These are phyloP conservation scores for Dastarcus helophoroides DNA, from an alignment of 2,888 invertebrate genomes.

Conservation along the genomic window DNA sequence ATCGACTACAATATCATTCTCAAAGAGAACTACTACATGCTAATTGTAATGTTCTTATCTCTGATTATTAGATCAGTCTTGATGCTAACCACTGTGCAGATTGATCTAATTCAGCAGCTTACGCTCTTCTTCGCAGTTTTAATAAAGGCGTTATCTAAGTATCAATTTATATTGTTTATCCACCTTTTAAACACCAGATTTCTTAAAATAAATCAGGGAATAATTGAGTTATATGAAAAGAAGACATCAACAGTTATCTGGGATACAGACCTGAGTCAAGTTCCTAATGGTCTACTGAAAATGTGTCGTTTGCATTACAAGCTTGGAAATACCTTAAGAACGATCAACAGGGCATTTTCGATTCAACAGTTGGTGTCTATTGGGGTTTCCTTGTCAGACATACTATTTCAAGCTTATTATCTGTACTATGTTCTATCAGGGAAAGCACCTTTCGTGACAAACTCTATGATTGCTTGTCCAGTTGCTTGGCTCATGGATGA, in stretches of 20 bases:
- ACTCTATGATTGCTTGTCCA: slow-evolving; percentile 15
- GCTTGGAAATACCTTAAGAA: slow-evolving; percentile 19
- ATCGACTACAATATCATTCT: slow-evolving; percentile 15
- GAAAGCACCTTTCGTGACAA: slow-evolving; percentile 9
- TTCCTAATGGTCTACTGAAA: slow-evolving; percentile 13
- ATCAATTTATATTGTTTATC: slow-evolving; percentile 20
- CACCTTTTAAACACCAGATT: slow-evolving; percentile 20
- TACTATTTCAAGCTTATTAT: slow-evolving; percentile 24
- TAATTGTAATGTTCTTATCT: slow-evolving; percentile 14
- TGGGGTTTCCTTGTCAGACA: slow-evolving; percentile 19
- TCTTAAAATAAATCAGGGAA: slow-evolving; percentile 18
- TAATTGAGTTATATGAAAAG: slow-evolving; percentile 12
- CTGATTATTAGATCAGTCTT: slow-evolving; percentile 14
- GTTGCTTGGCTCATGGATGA: slow-evolving; percentile 23
- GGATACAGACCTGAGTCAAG: slow-evolving; percentile 4
- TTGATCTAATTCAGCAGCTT: slow-evolving; percentile 19
- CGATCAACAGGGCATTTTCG: slow-evolving; percentile 21
- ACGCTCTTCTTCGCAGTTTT: slow-evolving; percentile 18
- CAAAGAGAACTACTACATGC: slow-evolving; percentile 13
- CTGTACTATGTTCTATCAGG: slow-evolving; percentile 20
- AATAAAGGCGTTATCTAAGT: slow-evolving; percentile 23
- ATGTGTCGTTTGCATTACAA: slow-evolving; percentile 24
- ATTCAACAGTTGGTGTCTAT: slow-evolving; percentile 21
- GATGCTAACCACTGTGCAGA: slow-evolving; percentile 15
- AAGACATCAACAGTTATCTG: slow-evolving; percentile 5